Percentiles rank a stretch among this genome's conserved stretches.
phyloP scores from a whole-genome alignment of 2,797 vertebrate genomes.

The Mus spretus region DNA sequence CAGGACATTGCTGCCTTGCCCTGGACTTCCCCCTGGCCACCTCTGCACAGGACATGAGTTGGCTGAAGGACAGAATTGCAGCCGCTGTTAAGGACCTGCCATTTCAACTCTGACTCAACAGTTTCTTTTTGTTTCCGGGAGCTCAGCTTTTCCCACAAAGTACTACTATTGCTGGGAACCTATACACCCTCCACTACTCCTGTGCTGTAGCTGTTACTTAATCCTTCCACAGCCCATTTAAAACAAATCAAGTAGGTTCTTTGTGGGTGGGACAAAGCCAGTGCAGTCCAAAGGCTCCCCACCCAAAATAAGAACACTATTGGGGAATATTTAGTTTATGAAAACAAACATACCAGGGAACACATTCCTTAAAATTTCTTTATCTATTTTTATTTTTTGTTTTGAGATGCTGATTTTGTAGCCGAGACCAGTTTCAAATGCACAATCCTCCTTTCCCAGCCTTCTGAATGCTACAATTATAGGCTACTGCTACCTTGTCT shows the following conservation, averaged over 20 bases:
- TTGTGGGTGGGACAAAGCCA: background rate
- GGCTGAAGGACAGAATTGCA: slow-evolving; percentile 37
- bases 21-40: background rate
- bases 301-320: background rate
- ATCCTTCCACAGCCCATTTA: slow-evolving; percentile 53
- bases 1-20: background rate
- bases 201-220: slow-evolving; percentile 38
- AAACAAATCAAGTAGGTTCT: slow-evolving; percentile 53
- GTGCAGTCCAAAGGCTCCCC: background rate
- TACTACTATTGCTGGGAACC: slow-evolving; percentile 58
- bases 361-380: slow-evolving; percentile 38
- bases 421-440: background rate
- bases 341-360: slow-evolving; percentile 52
- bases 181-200: slow-evolving; percentile 30
- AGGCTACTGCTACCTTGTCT: background rate
- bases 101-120: slow-evolving; percentile 73
- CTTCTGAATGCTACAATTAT: background rate
- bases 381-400: slow-evolving; percentile 25
- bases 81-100: slow-evolving; percentile 15
- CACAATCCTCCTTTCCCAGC: background rate
- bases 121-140: slow-evolving; percentile 70
- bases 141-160: slow-evolving; percentile 58
- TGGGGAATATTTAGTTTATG: slow-evolving; percentile 44
- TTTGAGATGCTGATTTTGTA: background rate
- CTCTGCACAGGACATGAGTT: background rate